These are phyloP conservation scores for Phragmatobia fuliginosa DNA, from an alignment of 2,888 invertebrate species.

Conservation along the genomic window DNA sequence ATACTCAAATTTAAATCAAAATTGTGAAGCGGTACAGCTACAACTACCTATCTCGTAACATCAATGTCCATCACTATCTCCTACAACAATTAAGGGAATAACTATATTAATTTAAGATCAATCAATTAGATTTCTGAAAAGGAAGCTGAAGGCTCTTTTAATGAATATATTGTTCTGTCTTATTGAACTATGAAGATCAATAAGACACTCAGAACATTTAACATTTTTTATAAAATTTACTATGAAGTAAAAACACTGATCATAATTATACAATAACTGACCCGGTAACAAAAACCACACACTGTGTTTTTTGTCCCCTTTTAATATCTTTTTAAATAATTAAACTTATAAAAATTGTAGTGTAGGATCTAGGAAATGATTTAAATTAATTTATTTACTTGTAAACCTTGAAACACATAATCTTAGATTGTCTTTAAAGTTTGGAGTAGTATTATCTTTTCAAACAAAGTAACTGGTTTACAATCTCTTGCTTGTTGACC, in stretches of 20 bases:
- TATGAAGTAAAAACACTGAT: neutral
- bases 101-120: too few species aligned
- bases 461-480: slow-evolving; percentile 44
- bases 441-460: slow-evolving; percentile 22
- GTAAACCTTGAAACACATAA: slow-evolving; percentile 30
- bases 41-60: neutral
- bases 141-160: too few species aligned
- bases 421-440: slow-evolving; percentile 28
- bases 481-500: slow-evolving; percentile 47
- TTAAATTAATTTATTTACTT: neutral
- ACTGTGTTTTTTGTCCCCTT: neutral
- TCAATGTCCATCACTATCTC: neutral
- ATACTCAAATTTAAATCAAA: neutral
- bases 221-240: too few species aligned
- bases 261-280: neutral
- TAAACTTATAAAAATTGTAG: neutral
- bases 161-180: too few species aligned
- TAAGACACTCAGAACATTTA: too few species aligned
- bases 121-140: too few species aligned
- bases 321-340: neutral
- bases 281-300: neutral
- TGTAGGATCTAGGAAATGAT: neutral
- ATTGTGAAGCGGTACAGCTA: neutral
- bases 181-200: too few species aligned
- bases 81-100: neutral